Conservation (phyloP, 2,888 invertebrate genomes). For the Andrena bucephala region DNA sequence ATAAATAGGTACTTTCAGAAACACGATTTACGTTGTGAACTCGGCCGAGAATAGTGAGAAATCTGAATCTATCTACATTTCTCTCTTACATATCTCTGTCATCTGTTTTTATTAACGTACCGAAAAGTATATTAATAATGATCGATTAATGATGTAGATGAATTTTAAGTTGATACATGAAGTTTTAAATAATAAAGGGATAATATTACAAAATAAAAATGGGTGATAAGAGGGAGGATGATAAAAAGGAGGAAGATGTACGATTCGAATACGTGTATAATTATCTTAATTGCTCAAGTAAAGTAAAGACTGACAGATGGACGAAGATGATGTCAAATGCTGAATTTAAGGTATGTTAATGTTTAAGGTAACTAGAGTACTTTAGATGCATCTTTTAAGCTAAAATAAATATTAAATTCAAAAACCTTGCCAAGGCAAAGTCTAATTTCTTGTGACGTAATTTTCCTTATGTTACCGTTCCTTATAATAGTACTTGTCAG, state of each 20-base stretch:
- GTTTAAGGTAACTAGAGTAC: not conserved
- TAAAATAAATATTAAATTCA: not conserved
- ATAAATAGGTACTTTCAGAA: not conserved
- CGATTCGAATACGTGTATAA: slow-evolving; percentile 93
- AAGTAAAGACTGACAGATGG: slow-evolving; percentile 95
- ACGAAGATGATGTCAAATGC: slow-evolving; percentile 91
- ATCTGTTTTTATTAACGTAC: slow-evolving; percentile 14
- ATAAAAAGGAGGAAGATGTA: slow-evolving; percentile 87
- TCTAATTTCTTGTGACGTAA: not conserved
- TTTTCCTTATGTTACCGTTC: not conserved
- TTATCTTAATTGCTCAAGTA: slow-evolving; percentile 90
- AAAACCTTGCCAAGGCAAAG: not conserved
- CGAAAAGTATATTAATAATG: not conserved
- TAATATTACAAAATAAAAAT: slow-evolving; percentile 56
- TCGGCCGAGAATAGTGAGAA: not conserved
- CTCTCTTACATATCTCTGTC: slow-evolving; percentile 1
- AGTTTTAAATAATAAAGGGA: not conserved
- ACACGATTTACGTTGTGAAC: not conserved
- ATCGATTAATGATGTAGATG: slow-evolving; percentile 1
- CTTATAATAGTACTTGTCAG: no score
- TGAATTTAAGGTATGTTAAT: slow-evolving; percentile 88
- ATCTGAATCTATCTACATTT: slow-evolving; percentile 13
- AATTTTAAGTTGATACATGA: not conserved
- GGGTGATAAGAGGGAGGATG: slow-evolving; percentile 81
- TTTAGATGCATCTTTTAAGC: not conserved